A percentile compares a stretch with the other conserved stretches of the same genome.
phyloP scores from a whole-genome alignment of 2,797 vertebrate species.

The Lagodon rhomboides region DNA sequence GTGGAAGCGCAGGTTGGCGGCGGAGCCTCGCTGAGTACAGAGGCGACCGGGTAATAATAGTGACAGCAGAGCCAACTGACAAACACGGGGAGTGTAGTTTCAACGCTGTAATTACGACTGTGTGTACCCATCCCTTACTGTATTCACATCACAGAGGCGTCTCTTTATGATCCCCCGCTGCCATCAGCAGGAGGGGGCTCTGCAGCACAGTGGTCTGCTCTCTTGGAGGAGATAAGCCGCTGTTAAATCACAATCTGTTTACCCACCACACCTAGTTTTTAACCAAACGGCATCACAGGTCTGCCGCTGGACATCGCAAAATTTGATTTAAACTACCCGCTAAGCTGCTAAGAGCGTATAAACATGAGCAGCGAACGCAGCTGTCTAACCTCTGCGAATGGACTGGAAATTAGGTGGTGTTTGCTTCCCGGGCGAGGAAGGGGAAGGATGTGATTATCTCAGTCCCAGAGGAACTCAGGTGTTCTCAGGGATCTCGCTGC shows the following conservation, averaged over 20 bases:
- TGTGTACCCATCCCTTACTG: conserved; percentile 45
- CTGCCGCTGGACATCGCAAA: conserved; percentile 37
- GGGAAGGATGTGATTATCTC: conserved; percentile 53
- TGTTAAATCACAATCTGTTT: conserved; percentile 62
- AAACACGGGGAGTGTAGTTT: conserved; percentile 62
- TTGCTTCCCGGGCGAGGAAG: conserved; percentile 49
- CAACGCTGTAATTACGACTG: conserved; percentile 64
- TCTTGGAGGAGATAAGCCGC: conserved; percentile 45
- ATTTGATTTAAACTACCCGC: conserved; percentile 48
- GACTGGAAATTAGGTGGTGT: conserved; percentile 40
- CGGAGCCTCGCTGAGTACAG: conserved; percentile 27
- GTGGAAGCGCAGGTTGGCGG: conserved; percentile 14
- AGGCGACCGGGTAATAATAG: conserved; percentile 60
- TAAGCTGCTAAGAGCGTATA: conserved; percentile 12
- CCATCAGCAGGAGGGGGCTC: conserved; percentile 46
- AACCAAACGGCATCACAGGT: conserved; percentile 36
- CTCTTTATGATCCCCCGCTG: conserved; percentile 59
- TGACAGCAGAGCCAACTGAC: conserved; percentile 52
- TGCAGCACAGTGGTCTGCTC: conserved; percentile 32
- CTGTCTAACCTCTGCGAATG: conserved; percentile 44
- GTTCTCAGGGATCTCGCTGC: conserved; percentile 27
- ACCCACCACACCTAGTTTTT: conserved; percentile 46
- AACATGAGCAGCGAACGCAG: conserved; percentile 54
- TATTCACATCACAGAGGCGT: conserved; percentile 52
- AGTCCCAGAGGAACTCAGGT: conserved; percentile 43